These are phyloP conservation scores for Sterrhoptilus dennistouni DNA, from an alignment of 2,113 vertebrate genomes.

Conservation along the genomic window DNA sequence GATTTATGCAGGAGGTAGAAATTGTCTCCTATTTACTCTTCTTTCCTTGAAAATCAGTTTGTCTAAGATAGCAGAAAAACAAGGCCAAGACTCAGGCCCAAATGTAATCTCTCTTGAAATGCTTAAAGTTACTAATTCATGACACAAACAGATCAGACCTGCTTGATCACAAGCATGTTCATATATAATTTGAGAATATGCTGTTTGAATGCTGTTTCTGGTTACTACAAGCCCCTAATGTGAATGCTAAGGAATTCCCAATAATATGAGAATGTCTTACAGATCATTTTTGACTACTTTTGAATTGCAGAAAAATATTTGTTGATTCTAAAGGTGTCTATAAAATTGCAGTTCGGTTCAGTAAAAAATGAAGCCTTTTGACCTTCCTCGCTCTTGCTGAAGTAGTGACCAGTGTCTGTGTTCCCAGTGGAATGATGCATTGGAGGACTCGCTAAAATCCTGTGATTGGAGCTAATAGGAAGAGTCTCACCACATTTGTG, in stretches of 20 bases:
- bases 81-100: neutral
- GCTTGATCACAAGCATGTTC: neutral
- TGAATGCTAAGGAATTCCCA: neutral
- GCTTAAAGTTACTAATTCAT: neutral
- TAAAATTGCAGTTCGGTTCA: neutral
- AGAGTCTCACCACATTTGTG: neutral
- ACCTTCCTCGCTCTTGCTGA: neutral
- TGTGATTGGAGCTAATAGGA: neutral
- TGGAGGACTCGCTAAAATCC: neutral
- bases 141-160: neutral
- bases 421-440: neutral
- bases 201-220: neutral
- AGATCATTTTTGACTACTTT: fast-evolving
- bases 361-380: neutral
- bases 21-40: neutral
- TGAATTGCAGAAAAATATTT: neutral
- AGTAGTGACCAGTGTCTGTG: neutral
- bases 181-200: neutral
- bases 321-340: neutral
- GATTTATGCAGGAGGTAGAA: neutral
- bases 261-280: neutral
- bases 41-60: neutral
- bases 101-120: neutral
- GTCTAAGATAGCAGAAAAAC: neutral
- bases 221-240: neutral